phyloP scores from a whole-genome alignment of 2,113 vertebrate species.

The Murina feae region DNA sequence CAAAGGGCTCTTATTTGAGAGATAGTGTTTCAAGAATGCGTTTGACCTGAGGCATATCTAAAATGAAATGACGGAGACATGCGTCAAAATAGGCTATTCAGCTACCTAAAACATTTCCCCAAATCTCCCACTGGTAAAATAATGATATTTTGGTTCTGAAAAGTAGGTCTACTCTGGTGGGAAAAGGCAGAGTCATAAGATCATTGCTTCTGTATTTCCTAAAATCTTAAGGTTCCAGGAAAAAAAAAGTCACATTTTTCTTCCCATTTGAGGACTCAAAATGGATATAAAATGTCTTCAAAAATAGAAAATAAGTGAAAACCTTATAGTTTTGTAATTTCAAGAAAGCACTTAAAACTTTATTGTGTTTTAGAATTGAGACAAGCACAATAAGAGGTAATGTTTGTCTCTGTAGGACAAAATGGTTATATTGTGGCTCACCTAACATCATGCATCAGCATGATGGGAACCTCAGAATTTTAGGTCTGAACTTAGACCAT shows the following conservation, averaged over 20 bases:
- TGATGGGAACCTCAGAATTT: not conserved
- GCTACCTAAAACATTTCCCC: conserved; percentile 58
- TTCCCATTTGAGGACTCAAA: conserved; percentile 43
- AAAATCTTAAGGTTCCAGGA: conserved; percentile 24
- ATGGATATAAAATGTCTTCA: conserved; percentile 32
- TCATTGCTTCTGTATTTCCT: conserved; percentile 35
- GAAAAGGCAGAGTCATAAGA: conserved; percentile 66
- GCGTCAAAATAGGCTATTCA: conserved; percentile 59
- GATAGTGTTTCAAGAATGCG: conserved; percentile 35
- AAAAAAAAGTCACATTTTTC: not conserved
- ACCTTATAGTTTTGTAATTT: conserved; percentile 10
- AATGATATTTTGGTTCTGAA: conserved; percentile 65
- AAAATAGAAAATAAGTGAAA: conserved; percentile 47
- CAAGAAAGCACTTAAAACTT: not conserved
- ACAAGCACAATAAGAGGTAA: conserved; percentile 5
- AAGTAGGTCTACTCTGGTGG: conserved; percentile 66
- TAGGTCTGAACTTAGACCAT: not conserved
- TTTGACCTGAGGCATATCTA: conserved; percentile 62
- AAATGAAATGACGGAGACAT: conserved; percentile 60
- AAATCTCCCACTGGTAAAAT: conserved; percentile 61
- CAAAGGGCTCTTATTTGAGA: conserved; percentile 57
- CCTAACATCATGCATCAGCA: not conserved
- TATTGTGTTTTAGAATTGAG: not conserved
- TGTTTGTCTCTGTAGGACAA: not conserved
- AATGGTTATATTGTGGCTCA: not conserved